Percentiles rank a stretch among this genome's conserved stretches.
Evolutionary conservation across 37 sponge, comb jelly and placozoan genomes (phyloP).

Genomic region (Chondrosia reniformis): DNA sequence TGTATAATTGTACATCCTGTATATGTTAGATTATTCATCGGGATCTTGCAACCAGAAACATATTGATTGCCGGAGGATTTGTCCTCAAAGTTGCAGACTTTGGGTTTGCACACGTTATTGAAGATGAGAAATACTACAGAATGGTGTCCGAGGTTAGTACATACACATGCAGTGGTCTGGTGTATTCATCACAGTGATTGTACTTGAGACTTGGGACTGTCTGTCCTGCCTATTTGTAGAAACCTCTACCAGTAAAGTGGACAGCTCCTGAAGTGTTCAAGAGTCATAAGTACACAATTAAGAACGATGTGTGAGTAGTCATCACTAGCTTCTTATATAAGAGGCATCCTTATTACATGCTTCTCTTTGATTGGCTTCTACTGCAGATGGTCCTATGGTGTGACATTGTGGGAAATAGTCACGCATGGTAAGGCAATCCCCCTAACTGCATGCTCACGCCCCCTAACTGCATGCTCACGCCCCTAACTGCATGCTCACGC

Average conservation of each 20-base stretch:
- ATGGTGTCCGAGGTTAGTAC: conserved; percentile 34
- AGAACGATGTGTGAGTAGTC: conserved; percentile 10
- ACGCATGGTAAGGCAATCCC: conserved; percentile 31
- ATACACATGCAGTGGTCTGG: not conserved
- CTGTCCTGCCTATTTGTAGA: not conserved
- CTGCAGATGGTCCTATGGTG: conserved; percentile 65
- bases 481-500: not conserved
- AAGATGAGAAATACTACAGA: conserved; percentile 59
- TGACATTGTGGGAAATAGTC: conserved; percentile 64
- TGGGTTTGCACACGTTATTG: conserved; percentile 60
- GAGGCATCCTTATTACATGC: not conserved
- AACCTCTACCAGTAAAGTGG: conserved; percentile 16
- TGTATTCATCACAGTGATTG: no score
- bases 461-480: not conserved
- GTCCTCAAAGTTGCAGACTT: conserved; percentile 73
- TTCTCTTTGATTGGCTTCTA: not conserved
- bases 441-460: not conserved
- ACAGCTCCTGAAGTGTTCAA: conserved; percentile 11
- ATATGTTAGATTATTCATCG: conserved; percentile 50
- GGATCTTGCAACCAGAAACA: conserved; percentile 76
- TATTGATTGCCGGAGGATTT: conserved; percentile 65
- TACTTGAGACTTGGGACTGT: not conserved
- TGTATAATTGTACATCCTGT: not conserved
- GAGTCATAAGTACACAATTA: not conserved
- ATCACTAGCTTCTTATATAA: not conserved